A percentile compares a stretch with the other conserved stretches of the same genome.
Evolutionary conservation across 2,888 invertebrate genomes (phyloP).

Genomic region (Timema cristinae): DNA sequence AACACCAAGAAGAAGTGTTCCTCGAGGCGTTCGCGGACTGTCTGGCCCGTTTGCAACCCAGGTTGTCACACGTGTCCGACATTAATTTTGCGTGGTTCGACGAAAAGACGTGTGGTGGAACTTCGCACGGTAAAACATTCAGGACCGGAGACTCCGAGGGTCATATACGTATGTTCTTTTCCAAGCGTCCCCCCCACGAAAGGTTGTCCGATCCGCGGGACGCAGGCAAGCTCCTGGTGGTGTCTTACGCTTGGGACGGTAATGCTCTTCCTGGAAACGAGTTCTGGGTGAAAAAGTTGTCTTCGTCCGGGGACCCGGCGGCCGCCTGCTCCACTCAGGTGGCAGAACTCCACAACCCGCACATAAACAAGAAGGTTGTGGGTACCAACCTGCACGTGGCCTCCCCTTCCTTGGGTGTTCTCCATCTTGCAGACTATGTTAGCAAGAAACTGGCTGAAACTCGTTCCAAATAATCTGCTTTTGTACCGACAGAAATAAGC

Average conservation of each 20-base stretch:
- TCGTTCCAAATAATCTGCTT: too few species aligned
- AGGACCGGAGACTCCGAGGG: conserved; percentile 39
- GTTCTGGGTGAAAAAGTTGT: conserved; percentile 58
- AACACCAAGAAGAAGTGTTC: conserved; percentile 60
- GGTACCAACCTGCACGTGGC: conserved; percentile 54
- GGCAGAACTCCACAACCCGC: conserved; percentile 57
- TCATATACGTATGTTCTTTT: conserved; percentile 52
- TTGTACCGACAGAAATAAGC: too few species aligned
- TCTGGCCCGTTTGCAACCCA: conserved; percentile 48
- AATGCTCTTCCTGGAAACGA: conserved; percentile 71
- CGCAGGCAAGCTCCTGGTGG: conserved; percentile 52
- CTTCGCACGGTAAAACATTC: conserved; percentile 45
- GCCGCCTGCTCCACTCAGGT: conserved; percentile 60
- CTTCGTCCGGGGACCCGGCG: conserved; percentile 57
- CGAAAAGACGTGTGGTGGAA: conserved; percentile 47
- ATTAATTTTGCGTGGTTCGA: conserved; percentile 64
- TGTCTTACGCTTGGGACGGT: conserved; percentile 69
- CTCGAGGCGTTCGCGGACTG: conserved; percentile 60
- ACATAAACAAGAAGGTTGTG: conserved; percentile 51
- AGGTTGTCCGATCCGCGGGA: conserved; percentile 46
- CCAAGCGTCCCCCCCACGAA: conserved; percentile 54
- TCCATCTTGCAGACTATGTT: conserved; percentile 42
- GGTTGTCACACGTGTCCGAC: conserved; percentile 54
- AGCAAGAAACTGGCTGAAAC: conserved; percentile 1
- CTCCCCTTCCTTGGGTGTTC: conserved; percentile 41